These are phyloP conservation scores for Chorisops tibialis DNA, from an alignment of 2,888 invertebrate species.

Conservation along the genomic window DNA sequence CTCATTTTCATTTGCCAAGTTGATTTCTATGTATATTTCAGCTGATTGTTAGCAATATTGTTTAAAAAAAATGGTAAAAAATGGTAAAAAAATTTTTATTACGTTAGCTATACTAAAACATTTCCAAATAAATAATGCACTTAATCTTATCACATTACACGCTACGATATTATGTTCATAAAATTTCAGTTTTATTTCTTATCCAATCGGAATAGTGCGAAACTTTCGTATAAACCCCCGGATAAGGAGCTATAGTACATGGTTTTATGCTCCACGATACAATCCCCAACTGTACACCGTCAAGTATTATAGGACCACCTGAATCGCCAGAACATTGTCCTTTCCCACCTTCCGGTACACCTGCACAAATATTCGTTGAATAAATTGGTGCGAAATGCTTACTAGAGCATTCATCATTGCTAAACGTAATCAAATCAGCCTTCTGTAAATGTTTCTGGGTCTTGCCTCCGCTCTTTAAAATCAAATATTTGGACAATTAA, in stretches of 20 bases:
- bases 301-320: slow-evolving; percentile 51
- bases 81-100: too few relatives aligned
- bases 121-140: too few relatives aligned
- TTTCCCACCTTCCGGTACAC: slow-evolving; percentile 51
- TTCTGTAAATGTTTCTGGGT: slow-evolving; percentile 48
- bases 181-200: background rate
- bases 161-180: too few relatives aligned
- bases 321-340: slow-evolving; percentile 54
- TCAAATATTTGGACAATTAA: background rate
- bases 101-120: too few relatives aligned
- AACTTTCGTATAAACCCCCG: slow-evolving; percentile 52
- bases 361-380: slow-evolving; percentile 51
- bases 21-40: too few relatives aligned
- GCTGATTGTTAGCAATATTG: too few relatives aligned
- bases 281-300: slow-evolving; percentile 49
- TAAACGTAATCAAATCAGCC: slow-evolving; percentile 47
- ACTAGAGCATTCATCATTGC: slow-evolving; percentile 47
- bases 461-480: slow-evolving; percentile 36
- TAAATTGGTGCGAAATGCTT: slow-evolving; percentile 43
- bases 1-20: too few relatives aligned
- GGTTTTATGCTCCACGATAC: slow-evolving; percentile 54
- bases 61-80: too few relatives aligned
- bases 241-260: slow-evolving; percentile 49
- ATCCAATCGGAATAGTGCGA: slow-evolving; percentile 48
- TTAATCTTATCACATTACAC: too few relatives aligned